These are phyloP conservation scores for Agrypnia vestita DNA, from an alignment of 1,140 invertebrate genomes.

Conservation along the genomic window DNA sequence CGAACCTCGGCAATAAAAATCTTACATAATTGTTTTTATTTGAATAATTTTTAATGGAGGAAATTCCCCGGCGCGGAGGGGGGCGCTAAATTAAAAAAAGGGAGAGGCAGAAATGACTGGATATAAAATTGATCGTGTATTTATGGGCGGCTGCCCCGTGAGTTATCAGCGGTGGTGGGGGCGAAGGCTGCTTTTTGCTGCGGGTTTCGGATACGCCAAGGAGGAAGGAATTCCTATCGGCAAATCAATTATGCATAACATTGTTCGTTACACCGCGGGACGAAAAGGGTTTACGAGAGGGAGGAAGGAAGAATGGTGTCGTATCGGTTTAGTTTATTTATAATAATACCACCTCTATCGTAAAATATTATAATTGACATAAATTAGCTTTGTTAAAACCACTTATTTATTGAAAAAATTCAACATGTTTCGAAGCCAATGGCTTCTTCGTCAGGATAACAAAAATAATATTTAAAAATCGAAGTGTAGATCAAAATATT, in stretches of 20 bases:
- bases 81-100: slow-evolving; percentile 57
- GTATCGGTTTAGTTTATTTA: slow-evolving; percentile 4
- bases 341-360: not conserved
- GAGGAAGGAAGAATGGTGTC: slow-evolving; percentile 8
- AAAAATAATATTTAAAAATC: too few relatives aligned
- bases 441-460: too few relatives aligned
- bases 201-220: slow-evolving; percentile 50
- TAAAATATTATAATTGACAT: too few relatives aligned
- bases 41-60: slow-evolving; percentile 61
- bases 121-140: slow-evolving; percentile 61
- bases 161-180: slow-evolving; percentile 18
- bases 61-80: slow-evolving; percentile 57
- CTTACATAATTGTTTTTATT: slow-evolving; percentile 62
- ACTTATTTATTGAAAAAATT: too few relatives aligned
- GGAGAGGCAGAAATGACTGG: slow-evolving; percentile 34
- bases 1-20: slow-evolving; percentile 59
- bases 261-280: slow-evolving; percentile 60
- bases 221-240: slow-evolving; percentile 61
- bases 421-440: too few relatives aligned
- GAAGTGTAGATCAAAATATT: too few relatives aligned
- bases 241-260: slow-evolving; percentile 62
- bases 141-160: slow-evolving; percentile 55
- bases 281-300: slow-evolving; percentile 16
- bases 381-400: too few relatives aligned
- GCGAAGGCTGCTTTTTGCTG: slow-evolving; percentile 44